Base-by-base conservation (phyloP, 2,888 invertebrate genomes). In the Limenitis camilla region DNA sequence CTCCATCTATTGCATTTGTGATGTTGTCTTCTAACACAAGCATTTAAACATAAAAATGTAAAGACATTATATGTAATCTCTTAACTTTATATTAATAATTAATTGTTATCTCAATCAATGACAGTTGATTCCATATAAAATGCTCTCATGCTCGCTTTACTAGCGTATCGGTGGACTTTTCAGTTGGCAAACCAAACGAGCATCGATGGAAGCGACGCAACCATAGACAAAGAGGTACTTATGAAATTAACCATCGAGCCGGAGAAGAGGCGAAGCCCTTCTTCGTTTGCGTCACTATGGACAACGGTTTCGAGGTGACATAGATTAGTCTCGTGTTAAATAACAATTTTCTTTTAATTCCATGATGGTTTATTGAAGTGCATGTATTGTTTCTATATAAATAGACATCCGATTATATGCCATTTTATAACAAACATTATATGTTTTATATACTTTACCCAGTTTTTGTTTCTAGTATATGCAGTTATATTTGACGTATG, bases 151-250 rank as follows among this genome's bases (percentile, higher is more conserved):
- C 67, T 64, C 72, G 65, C 71, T 65, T 74, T 81, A 80, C 77
- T 85, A 86, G 81, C 79, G 74, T 75, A 78, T 76, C 74, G 74
- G 81, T 87, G 87, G 86, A 78, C 86, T 87, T 87, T 86, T 87
- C 86, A 86, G 86, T 83, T 84, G 83, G 80, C 69, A 76, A 70
- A 65, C 68, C 69, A 53, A 57, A 79, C 71, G 76, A 74, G 36
- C 48, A 46, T 44, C 46, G 36, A 9, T 10, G 42, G 53, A 49
- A 32, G 19, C 52, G 53, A 60, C 56, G 43, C 61, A 56, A 63
- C 67, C 65, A 56, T 65, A 63, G 61, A 68, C 72, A 74, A 74
- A 62, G 84, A 86, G 86, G 86, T 87, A 87, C 83, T 78, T 85
- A 76, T 82, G 76, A 79, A 77, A 74, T 83, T 81, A 64, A 49